Base-by-base conservation (phyloP, 2,888 invertebrate species). In the Plebejus argus region DNA sequence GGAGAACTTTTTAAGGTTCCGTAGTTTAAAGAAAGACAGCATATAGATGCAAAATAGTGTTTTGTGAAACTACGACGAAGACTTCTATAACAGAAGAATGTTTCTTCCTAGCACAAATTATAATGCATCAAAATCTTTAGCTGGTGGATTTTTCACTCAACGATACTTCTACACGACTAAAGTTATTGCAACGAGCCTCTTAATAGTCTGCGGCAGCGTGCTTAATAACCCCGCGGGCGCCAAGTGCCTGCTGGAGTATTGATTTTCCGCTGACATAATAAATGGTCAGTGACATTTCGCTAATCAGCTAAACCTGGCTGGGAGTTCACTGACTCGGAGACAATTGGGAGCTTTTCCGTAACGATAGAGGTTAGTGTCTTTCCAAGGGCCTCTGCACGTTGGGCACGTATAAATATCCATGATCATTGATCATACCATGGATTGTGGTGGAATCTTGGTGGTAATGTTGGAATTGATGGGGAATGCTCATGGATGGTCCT, bases 201-300 rank as follows among this genome's bases (percentile, higher is more conserved):
- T 20, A 58, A 58, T 58, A 20, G 58, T 58, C 10, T 61, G 23
- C 61, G 20, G 23, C 61, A 20, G 10, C 58, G 61, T 61, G 61
- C 61, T 12, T 23, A 61, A 23, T 61, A 61, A 61, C 20, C 20
- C 20, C 61, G 23, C 8, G 23, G 61, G 23, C 23, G 61, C 61
- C 23, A 23, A 61, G 61, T 66, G 28, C 66, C 28, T 28, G 66
- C 15, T 39, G 45, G 23, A 28, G 74, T 74, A 74, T 74, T 74
- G 74, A 74, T 74, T 74, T 74, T 53, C 15, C 74, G 74, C 74
- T 74, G 74, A 74, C 74, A 74, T 49, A 74, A 74, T 74, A 74
- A 28, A 15, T 72, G 72, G 72, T 74, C 74, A 74, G 49, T 74
- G 74, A 74, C 74, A 74, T 74, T 74, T 28, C 23, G 74, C 74